Evolutionary conservation across 2,113 vertebrate species (phyloP).

Genomic region (Cepphus grylle): DNA sequence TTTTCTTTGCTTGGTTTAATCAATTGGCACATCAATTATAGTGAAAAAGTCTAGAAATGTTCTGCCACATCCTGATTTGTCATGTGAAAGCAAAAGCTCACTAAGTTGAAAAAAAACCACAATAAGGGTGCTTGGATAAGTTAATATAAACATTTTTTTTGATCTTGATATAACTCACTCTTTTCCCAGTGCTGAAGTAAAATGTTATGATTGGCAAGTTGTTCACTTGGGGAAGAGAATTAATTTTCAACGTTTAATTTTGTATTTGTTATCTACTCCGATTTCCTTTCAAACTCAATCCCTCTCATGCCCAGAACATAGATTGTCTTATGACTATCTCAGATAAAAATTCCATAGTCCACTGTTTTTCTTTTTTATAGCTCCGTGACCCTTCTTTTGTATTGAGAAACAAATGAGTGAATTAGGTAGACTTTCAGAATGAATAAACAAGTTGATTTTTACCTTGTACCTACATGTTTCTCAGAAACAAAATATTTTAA

Average conservation of each 20-base stretch:
- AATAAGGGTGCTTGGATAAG: neutral
- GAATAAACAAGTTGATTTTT: neutral
- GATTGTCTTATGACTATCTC: neutral
- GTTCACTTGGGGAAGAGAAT: neutral
- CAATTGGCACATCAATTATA: neutral
- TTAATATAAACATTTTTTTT: neutral
- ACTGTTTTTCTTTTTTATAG: neutral
- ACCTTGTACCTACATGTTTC: neutral
- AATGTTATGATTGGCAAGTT: neutral
- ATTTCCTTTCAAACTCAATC: neutral
- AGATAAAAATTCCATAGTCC: neutral
- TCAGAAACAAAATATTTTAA: neutral
- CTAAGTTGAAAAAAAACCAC: neutral
- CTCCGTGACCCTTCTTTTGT: neutral
- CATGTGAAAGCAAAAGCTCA: neutral
- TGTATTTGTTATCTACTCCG: neutral
- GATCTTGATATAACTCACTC: neutral
- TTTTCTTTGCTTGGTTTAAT: neutral
- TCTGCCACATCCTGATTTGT: neutral
- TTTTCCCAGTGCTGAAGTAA: neutral
- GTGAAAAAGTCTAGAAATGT: neutral
- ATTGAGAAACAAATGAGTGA: neutral
- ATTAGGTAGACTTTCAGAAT: neutral
- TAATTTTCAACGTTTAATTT: neutral
- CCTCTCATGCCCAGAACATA: neutral